Conservation (phyloP, 2,113 vertebrate species). For the Dasyornis broadbenti region DNA sequence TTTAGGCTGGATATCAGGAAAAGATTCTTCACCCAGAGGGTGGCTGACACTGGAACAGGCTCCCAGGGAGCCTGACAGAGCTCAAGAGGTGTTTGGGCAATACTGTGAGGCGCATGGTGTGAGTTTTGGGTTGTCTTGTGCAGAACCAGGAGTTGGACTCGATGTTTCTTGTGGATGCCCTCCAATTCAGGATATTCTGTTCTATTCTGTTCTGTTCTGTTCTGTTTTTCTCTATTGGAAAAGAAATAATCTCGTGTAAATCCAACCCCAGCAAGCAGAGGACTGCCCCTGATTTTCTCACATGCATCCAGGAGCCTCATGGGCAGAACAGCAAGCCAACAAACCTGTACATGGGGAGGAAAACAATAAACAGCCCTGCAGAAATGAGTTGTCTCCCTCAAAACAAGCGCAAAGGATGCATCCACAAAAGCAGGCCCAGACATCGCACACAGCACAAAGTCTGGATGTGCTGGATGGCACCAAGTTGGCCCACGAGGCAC, state of each 20-base stretch:
- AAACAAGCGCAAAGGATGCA: neutral
- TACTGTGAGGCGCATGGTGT: neutral
- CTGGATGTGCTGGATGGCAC: neutral
- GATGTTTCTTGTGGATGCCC: neutral
- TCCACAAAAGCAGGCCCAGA: neutral
- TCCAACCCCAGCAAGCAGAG: neutral
- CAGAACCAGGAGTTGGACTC: neutral
- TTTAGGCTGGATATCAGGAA: neutral
- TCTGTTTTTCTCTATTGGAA: neutral
- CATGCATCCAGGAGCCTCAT: neutral
- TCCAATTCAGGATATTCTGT: neutral
- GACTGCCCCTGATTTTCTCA: neutral
- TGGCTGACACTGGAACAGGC: neutral
- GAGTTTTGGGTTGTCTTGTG: neutral
- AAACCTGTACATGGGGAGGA: neutral
- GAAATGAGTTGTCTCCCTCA: neutral
- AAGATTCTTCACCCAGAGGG: neutral
- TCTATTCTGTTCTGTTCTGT: neutral
- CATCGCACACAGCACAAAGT: neutral
- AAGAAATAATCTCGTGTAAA: neutral
- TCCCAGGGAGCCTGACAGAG: neutral
- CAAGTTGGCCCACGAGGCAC: neutral
- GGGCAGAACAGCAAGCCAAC: neutral
- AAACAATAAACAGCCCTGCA: neutral
- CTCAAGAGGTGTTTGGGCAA: neutral